Conservation (phyloP, 1,140 invertebrate genomes). For the Chlorops oryzae region DNA sequence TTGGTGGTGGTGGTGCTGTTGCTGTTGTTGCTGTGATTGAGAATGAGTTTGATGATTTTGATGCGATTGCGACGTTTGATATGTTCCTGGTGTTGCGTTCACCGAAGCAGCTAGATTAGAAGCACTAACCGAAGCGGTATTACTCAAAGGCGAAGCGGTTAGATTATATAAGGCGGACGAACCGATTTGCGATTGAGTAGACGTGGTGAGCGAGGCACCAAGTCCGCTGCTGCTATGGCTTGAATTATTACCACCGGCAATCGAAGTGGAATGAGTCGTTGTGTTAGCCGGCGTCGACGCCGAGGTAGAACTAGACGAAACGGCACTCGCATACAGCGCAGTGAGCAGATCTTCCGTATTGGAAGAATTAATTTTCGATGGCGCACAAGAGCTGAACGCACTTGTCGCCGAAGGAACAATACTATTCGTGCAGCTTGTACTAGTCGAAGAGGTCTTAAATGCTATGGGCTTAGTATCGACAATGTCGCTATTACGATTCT, state of each 20-base stretch:
- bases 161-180: constrained; percentile 32
- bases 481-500: too few species aligned
- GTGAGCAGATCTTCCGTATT: constrained; percentile 26
- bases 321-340: constrained; percentile 30
- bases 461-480: too few species aligned
- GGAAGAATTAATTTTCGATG: constrained; percentile 17
- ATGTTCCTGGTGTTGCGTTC: neutral
- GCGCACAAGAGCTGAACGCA: constrained; percentile 35
- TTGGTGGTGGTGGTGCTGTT: constrained; percentile 5
- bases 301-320: neutral
- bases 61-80: constrained; percentile 19
- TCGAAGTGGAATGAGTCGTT: constrained; percentile 14
- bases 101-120: neutral
- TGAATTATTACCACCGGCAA: constrained; percentile 7
- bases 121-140: neutral
- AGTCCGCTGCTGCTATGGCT: constrained; percentile 41
- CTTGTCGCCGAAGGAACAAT: constrained; percentile 39
- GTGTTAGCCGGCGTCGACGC: constrained; percentile 19
- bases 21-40: constrained; percentile 8
- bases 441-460: constrained; percentile 2
- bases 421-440: constrained; percentile 6
- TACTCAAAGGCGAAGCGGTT: constrained; percentile 35
- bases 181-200: constrained; percentile 39
- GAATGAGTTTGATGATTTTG: constrained; percentile 1
- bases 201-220: constrained; percentile 38